A percentile compares a stretch with the other conserved stretches of the same genome.
Evolutionary conservation across 2,113 vertebrate genomes (phyloP).

Genomic region (Sinocyclocheilus anshuiensis): DNA sequence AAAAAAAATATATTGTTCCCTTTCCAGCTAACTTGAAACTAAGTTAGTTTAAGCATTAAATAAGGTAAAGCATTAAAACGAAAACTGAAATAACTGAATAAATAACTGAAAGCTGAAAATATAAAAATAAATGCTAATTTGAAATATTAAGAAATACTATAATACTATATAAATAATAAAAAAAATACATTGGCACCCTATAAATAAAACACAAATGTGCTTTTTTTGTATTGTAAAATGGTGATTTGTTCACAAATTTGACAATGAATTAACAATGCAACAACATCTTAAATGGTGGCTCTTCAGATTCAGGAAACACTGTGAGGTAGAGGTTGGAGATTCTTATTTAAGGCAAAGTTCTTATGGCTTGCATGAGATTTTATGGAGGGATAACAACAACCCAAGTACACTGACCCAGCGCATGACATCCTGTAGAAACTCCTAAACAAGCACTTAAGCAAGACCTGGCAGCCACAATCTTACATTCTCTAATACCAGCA

Average conservation of each 20-base stretch:
- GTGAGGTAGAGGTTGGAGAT: constrained; percentile 16
- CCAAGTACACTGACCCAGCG: background rate
- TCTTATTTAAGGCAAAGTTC: constrained; percentile 21
- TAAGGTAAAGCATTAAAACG: background rate
- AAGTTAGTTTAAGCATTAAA: background rate
- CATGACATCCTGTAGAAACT: constrained; percentile 5
- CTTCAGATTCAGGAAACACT: background rate
- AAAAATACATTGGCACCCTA: background rate
- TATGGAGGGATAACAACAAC: constrained; percentile 7
- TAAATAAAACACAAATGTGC: background rate
- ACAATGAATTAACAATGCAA: background rate
- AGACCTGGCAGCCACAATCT: constrained; percentile 2
- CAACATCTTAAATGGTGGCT: background rate
- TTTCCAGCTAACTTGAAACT: background rate
- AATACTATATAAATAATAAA: background rate
- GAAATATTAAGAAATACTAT: background rate
- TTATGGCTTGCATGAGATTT: constrained; percentile 5
- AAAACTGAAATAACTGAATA: background rate
- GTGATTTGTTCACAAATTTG: background rate
- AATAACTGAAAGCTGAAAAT: no score
- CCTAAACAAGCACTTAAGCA: background rate
- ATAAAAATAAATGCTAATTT: background rate
- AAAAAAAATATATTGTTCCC: background rate
- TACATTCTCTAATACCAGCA: constrained; percentile 2
- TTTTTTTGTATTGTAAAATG: background rate